Base-by-base conservation (phyloP, 2,888 invertebrate species). In the Tetragonula carbonaria region DNA sequence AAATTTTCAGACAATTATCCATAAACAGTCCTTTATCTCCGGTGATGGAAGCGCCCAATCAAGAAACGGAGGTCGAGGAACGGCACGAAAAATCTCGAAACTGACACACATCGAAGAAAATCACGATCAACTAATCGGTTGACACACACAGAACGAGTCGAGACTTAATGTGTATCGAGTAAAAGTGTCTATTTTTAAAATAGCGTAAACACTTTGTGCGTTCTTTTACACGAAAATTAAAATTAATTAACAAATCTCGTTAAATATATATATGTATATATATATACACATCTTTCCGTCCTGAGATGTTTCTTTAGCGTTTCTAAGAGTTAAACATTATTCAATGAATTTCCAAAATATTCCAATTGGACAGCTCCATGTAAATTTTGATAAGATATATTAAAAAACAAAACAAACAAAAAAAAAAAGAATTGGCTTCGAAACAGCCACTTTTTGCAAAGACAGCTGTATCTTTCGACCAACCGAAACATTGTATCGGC, bases 11-110 rank as follows among this genome's bases (percentile, higher is more conserved):
- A 91, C 96, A 95, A 94, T 92, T 95, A 83, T 96, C 96, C 55
- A 91, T 94, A 86, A 96, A 96, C 79, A 95, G 93, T 85, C 93
- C 95, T 65, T 93, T 96, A 87, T 95, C 96, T 74, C 95, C 95
- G 33, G 93, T 96, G 62, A 95, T 94, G 45, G 96, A 96, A 93
- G 94, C 91, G 13, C 87, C 91, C 77, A 90, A 71, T 84, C 93
- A 92, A 79, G 93, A 93, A 75, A 57, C 81, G 4, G 93, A 93
- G 28, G 23, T 73, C 14, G 93, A 92, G 51, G 93, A 88, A 80
- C 92, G 93, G 90, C 93, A 45, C 45, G 45, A 45, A 92, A 93
- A 91, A 82, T 45, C n/a, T 28, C 53, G 50, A 65, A 72, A 23
- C 55, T 55, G 23, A 33, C 50, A 21, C 50, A 21, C 14, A 18